These are phyloP conservation scores for Bradypodion pumilum DNA, from an alignment of 2,797 vertebrate species.

Conservation along the genomic window DNA sequence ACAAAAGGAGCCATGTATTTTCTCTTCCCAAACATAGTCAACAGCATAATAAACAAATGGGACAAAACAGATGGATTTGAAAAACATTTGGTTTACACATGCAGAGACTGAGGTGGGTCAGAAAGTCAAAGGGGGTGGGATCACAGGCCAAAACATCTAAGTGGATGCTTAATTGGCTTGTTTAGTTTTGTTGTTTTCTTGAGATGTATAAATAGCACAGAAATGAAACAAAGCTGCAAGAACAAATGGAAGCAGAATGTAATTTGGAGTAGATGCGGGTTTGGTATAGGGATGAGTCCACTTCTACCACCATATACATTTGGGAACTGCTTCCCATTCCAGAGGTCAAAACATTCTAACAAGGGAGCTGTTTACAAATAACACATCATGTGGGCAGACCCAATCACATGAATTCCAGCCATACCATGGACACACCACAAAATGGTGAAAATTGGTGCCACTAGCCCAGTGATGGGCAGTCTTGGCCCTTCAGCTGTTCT, in stretches of 20 bases:
- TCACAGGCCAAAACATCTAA: conserved; percentile 39
- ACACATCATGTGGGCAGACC: background rate
- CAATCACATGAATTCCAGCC: background rate
- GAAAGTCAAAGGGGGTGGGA: background rate
- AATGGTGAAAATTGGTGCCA: background rate
- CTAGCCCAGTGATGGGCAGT: no score
- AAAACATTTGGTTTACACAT: conserved; percentile 47
- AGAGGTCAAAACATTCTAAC: no score
- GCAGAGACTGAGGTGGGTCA: conserved; percentile 11
- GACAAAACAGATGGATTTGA: conserved; percentile 43
- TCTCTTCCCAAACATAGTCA: conserved; percentile 61
- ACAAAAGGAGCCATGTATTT: conserved; percentile 54
- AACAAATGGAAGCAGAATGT: conserved; percentile 19
- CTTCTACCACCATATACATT: background rate
- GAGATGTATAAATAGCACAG: background rate
- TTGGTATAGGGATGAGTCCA: background rate
- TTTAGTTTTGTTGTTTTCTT: background rate
- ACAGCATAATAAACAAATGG: conserved; percentile 54
- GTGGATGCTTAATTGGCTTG: background rate
- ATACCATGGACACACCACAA: no score
- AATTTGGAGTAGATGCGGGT: conserved; percentile 50
- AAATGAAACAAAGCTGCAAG: conserved; percentile 5
- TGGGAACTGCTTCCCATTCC: no score
- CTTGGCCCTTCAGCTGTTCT: no score
- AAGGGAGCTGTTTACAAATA: background rate